Conservation (phyloP, 2,113 vertebrate species). For the Paradoxurus hermaphroditus region DNA sequence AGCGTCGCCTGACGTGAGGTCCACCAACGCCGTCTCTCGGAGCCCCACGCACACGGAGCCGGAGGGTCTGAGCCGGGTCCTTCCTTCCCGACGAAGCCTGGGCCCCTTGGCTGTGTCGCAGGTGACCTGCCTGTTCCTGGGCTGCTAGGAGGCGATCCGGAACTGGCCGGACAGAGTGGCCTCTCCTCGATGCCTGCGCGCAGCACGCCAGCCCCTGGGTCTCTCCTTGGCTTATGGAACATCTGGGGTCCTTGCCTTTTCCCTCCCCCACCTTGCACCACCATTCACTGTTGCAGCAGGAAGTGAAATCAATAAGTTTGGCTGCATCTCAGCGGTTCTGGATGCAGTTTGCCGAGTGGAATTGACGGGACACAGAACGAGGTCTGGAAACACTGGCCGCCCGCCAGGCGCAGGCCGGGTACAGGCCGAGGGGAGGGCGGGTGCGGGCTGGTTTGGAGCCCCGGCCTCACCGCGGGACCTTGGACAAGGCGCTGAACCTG, state of each 20-base stretch:
- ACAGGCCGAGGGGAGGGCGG: rapidly evolving
- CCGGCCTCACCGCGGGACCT: too few species aligned
- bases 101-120: neutral
- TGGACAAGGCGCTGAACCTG: rapidly evolving
- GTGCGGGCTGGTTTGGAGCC: neutral
- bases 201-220: neutral
- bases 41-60: rapidly evolving
- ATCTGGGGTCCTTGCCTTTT: neutral
- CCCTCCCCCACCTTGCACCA: neutral
- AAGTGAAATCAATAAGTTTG: neutral
- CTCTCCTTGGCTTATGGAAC: neutral
- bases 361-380: neutral
- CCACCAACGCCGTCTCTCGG: rapidly evolving
- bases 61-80: rapidly evolving
- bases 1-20: rapidly evolving
- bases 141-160: neutral
- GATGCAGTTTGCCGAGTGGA: neutral
- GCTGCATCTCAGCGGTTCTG: neutral
- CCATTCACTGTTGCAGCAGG: neutral
- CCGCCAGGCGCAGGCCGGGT: neutral
- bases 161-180: too few species aligned
- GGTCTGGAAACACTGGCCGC: rapidly evolving
- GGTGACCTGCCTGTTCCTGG: neutral
- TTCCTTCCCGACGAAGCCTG: rapidly evolving
- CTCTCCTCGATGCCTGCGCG: neutral